phyloP scores from a whole-genome alignment of 2,113 vertebrate species.

The Cinclus mexicanus region DNA sequence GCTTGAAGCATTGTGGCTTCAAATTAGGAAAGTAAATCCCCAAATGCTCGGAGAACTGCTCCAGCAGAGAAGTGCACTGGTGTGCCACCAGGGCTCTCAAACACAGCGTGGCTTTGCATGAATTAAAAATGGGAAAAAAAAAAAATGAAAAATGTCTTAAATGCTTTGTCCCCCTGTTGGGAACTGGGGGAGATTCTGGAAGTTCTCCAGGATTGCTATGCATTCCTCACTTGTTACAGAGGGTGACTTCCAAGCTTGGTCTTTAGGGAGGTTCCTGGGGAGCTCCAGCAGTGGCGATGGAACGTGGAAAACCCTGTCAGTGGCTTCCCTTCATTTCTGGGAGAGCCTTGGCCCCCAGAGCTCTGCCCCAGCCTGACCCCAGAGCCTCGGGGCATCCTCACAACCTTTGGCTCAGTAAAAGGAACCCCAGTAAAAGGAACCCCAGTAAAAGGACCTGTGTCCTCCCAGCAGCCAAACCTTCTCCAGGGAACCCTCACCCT shows the following conservation, averaged over 20 bases:
- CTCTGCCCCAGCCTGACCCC: not conserved
- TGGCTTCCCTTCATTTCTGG: accelerated
- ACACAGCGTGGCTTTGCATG: accelerated
- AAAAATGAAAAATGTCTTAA: too few species aligned
- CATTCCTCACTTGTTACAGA: not conserved
- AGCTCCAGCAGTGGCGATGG: accelerated
- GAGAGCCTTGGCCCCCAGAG: not conserved
- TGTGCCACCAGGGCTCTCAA: accelerated
- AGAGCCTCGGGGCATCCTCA: accelerated
- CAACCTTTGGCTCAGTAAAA: not conserved
- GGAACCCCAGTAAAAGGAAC: not conserved
- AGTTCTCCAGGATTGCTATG: not conserved
- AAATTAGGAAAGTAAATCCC: not conserved
- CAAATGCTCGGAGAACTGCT: accelerated
- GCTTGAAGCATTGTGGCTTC: not conserved
- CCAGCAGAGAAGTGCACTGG: not conserved
- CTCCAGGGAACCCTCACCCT: not conserved
- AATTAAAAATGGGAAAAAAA: not conserved
- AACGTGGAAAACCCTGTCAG: accelerated
- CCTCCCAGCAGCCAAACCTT: not conserved
- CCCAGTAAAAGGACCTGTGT: accelerated
- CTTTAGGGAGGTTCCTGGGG: not conserved
- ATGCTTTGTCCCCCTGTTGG: not conserved
- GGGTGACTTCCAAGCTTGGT: not conserved
- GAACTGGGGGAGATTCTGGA: not conserved